These are phyloP conservation scores for Lynx canadensis DNA, from an alignment of 2,113 vertebrate species.

Conservation along the genomic window DNA sequence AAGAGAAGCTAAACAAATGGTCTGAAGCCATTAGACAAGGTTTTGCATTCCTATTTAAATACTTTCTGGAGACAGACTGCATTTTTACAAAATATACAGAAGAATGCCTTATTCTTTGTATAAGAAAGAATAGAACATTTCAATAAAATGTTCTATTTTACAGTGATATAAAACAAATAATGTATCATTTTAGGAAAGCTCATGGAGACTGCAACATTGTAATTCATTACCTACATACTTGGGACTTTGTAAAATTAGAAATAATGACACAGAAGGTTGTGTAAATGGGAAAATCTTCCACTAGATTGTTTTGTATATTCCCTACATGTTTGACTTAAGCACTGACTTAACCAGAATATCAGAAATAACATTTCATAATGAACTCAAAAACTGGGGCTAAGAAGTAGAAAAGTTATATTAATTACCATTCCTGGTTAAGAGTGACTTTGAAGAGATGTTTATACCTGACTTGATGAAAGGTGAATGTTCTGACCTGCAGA, in stretches of 20 bases:
- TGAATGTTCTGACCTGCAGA: neutral
- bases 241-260: neutral
- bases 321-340: neutral
- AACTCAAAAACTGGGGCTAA: neutral
- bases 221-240: neutral
- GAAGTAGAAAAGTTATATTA: neutral
- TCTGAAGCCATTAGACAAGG: constrained; percentile 25
- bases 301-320: neutral
- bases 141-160: neutral
- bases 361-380: neutral
- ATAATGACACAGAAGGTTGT: neutral
- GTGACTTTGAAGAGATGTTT: neutral
- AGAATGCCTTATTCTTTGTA: neutral
- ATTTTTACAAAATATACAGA: neutral
- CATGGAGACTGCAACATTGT: neutral
- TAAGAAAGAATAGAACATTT: too few relatives aligned
- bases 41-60: constrained; percentile 23
- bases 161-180: neutral
- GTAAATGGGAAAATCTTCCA: neutral
- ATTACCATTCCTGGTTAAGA: neutral
- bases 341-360: neutral
- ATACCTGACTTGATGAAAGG: neutral
- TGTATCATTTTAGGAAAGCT: neutral
- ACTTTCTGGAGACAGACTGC: neutral
- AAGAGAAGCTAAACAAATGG: constrained; percentile 42